Base-by-base conservation (phyloP, 2,797 vertebrate species). In the Melanogrammus aeglefinus region DNA sequence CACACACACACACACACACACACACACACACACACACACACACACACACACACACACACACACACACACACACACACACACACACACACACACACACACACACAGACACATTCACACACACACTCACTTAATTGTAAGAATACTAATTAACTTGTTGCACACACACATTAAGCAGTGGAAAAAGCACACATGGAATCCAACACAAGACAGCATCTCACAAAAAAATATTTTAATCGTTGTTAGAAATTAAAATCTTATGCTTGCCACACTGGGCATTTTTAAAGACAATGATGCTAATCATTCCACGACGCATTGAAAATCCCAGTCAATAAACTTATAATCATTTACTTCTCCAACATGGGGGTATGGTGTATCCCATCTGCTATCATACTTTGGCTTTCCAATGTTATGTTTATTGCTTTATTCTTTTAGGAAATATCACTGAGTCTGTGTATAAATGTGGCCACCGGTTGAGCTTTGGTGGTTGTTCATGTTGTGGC, bases 271-370 rank as follows among this genome's bases (percentile, higher is more conserved):
- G 70, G 77, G 70, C 82, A 36, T 83, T 80, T 83, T 80, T 80
- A 81, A 83, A 78, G 74, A 73, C 75, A 75, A 82, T 75, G 73
- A 76, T 79, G 73, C 70, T 72, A 83, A 74, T 84, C 77, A 57
- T 84, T 82, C 79, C 77, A 73, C n/a, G 84, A 73, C 82, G 78
- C 7, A n/a, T 2, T 12, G 1, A 10, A 44, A 44, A 44, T 44
- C 41, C 41, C 41, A 44, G 41, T 14, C 41, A 44, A 44, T 44
- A 44, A 44, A 44, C 79, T 75, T 77, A 73, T 80, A 85, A 73
- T 77, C 81, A 86, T 87, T 90, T 86, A 80, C 77, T 81, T 39
- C 13, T 86, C 81, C 87, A 85, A 85, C 84, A 74, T 80, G 88
- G 72, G 74, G 74, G 66, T 2, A 0, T 21, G 74, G 78, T 78